Evolutionary conservation across 2,797 vertebrate genomes (phyloP).

Genomic region (Falco biarmicus): DNA sequence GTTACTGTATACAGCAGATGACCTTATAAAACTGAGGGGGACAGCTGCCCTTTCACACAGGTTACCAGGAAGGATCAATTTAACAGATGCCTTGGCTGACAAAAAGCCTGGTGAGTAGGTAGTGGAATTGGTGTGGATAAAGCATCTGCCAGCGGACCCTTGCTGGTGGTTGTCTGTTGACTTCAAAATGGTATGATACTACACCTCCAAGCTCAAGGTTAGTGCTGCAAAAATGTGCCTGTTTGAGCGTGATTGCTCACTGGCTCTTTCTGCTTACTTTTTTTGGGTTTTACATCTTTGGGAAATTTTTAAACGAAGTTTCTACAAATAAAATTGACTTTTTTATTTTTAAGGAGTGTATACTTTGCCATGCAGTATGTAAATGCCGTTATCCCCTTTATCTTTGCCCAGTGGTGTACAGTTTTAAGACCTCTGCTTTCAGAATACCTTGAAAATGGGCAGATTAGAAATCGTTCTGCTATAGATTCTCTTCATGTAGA

Average conservation of each 20-base stretch:
- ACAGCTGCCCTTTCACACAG: background rate
- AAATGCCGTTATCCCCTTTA: background rate
- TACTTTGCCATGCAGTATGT: slow-evolving; percentile 46
- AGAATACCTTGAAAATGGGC: background rate
- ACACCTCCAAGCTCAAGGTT: slow-evolving; percentile 11
- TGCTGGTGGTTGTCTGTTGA: background rate
- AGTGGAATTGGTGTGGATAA: background rate
- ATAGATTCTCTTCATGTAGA: background rate
- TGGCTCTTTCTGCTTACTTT: slow-evolving; percentile 51
- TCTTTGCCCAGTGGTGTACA: slow-evolving; percentile 2
- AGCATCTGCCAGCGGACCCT: background rate
- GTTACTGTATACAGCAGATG: background rate
- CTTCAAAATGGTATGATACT: background rate
- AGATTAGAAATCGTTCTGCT: background rate
- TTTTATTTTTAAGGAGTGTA: slow-evolving; percentile 55
- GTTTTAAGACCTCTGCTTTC: slow-evolving; percentile 37
- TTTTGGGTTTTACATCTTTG: slow-evolving; percentile 42
- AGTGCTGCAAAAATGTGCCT: slow-evolving; percentile 35
- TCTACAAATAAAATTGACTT: slow-evolving; percentile 67
- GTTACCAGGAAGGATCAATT: background rate
- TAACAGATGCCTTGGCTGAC: background rate
- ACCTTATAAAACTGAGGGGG: background rate
- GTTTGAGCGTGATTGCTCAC: background rate
- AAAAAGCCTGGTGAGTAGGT: background rate
- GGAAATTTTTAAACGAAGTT: slow-evolving; percentile 67